Evolutionary conservation across 2,888 invertebrate species (phyloP).

Genomic region (Drosophila monieri): DNA sequence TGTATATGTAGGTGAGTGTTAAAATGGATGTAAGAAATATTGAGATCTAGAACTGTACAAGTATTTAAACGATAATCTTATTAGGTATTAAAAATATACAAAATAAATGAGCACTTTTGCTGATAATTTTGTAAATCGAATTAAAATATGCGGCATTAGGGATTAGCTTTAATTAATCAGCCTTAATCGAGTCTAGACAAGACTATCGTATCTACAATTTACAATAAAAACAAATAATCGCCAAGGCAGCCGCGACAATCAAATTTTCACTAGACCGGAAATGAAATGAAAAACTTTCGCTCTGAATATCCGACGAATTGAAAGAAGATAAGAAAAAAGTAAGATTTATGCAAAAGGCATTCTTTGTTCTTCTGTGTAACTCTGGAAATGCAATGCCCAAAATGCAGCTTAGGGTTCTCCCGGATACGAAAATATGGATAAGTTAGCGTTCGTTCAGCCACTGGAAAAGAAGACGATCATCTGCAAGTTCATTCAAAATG

Average conservation of each 20-base stretch:
- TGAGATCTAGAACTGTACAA: constrained; percentile 1
- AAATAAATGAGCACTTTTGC: constrained; percentile 16
- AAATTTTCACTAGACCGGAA: not conserved
- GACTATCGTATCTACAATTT: constrained; percentile 19
- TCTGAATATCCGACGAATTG: not conserved
- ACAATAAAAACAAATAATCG: constrained; percentile 15
- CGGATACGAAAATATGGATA: not conserved
- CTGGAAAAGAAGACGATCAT: constrained; percentile 40
- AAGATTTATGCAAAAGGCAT: constrained; percentile 8
- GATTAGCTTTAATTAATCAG: constrained; percentile 21
- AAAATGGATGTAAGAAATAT: not conserved
- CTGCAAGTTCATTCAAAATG: constrained; percentile 39
- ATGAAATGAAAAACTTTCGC: not conserved
- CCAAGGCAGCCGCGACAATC: constrained; percentile 7
- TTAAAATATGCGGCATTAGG: constrained; percentile 4
- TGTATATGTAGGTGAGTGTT: not conserved
- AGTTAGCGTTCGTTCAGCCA: constrained; percentile 35
- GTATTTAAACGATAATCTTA: not conserved
- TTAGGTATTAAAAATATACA: not conserved
- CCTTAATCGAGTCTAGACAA: not conserved
- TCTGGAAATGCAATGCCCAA: constrained; percentile 9
- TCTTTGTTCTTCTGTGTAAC: constrained; percentile 1
- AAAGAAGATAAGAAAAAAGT: not conserved
- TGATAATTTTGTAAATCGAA: not conserved
- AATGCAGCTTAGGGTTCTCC: constrained; percentile 3